Evolutionary conservation across 2,888 invertebrate species (phyloP), one percentile per base, ranked within the genome.

Genomic region (Pycnomerus fuliginosus): DNA sequence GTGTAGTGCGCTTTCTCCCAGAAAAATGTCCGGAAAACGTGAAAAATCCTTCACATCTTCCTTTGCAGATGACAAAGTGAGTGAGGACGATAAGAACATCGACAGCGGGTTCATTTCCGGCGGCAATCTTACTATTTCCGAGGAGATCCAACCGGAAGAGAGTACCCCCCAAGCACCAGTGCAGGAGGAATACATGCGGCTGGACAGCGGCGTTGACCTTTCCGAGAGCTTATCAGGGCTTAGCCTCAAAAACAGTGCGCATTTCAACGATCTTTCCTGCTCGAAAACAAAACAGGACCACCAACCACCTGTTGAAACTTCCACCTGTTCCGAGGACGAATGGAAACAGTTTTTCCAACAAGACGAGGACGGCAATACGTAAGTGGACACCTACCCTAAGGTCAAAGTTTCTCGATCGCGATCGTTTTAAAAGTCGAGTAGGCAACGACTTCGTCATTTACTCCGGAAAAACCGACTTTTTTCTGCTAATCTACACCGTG

Each of bases 361-460:
- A 61, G 86, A 91, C 68, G 83, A 85, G 52, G 89, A 90, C 59
- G 92, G 91, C 55, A 90, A 92, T 71, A 90, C 91, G 90, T 91
- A 79, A 87, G 90, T 83, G 30, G n/a, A n/a, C n/a, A n/a, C n/a
- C n/a, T n/a, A n/a, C n/a, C n/a, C n/a, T n/a, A n/a, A n/a, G n/a
- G n/a, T n/a, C n/a, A n/a, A n/a, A n/a, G n/a, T 45, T 42, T 50
- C 12, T 3, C 13, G 5, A 33, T 8, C 16, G 8, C 4, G n/a
- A 3, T 11, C 42, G 28, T 41, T 43, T 36, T 35, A 34, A 24
- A 40, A 38, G 40, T 45, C 39, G 35, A 30, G 3, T 8, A 2
- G 4, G 7, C 24, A 25, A 7, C 10, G 22, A 27, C 16, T 3
- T 11, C 27, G 14, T 4, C 12, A 22, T 25, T 12, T 16, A 23